phyloP scores from a whole-genome alignment of 2,113 vertebrate species.

The Erythrocercus mccallii region DNA sequence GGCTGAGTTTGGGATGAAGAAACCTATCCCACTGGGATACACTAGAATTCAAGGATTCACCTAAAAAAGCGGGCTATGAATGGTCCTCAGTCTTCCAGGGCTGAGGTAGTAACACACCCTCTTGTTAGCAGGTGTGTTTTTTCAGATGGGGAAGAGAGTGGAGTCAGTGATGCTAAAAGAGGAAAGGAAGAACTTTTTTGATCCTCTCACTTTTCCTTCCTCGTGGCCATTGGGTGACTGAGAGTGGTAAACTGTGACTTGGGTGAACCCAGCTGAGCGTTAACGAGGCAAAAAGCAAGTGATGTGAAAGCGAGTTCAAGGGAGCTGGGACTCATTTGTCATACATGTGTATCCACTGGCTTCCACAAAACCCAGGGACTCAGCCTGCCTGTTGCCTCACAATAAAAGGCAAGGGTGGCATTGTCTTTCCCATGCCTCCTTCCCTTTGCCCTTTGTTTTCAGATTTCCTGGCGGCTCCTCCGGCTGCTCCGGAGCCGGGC shows the following conservation, averaged over 20 bases:
- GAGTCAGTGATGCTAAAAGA: background rate
- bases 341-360: background rate
- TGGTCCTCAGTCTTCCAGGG: background rate
- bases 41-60: background rate
- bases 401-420: background rate
- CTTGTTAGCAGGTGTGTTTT: background rate
- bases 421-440: background rate
- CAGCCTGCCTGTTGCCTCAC: background rate
- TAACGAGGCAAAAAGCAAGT: background rate
- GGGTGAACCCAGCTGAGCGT: background rate
- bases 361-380: background rate
- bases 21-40: background rate
- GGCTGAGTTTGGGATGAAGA: background rate
- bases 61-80: background rate
- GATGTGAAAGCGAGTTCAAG: background rate
- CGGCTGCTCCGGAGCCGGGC: background rate
- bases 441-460: background rate
- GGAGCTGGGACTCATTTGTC: background rate
- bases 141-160: background rate
- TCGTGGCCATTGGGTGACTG: rapidly evolving
- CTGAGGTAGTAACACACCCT: background rate
- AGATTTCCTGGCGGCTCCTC: background rate
- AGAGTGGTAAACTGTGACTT: background rate
- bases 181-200: background rate
- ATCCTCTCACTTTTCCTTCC: background rate